Evolutionary conservation across 1,140 invertebrate genomes (phyloP).

Genomic region (Caenorhabditis brenneri): DNA sequence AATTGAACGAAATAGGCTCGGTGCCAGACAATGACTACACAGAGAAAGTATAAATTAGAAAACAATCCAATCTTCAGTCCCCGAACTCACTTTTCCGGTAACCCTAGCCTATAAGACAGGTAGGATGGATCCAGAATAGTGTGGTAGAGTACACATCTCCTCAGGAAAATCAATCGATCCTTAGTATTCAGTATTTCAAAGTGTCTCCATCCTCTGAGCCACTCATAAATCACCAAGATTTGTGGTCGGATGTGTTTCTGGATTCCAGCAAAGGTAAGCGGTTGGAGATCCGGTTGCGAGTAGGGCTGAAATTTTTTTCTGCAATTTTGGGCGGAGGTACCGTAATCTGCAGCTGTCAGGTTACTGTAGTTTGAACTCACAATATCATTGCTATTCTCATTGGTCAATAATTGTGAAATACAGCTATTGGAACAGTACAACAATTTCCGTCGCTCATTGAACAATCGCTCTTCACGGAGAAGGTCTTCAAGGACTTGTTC

Average conservation of each 20-base stretch:
- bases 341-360: not conserved
- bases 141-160: slow-evolving; percentile 55
- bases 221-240: slow-evolving; percentile 55
- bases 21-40: too few relatives aligned
- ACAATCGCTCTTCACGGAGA: slow-evolving; percentile 47
- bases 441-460: slow-evolving; percentile 53
- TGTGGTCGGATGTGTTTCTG: slow-evolving; percentile 51
- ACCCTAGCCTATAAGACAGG: slow-evolving; percentile 49
- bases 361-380: slow-evolving; percentile 33
- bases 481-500: slow-evolving; percentile 49
- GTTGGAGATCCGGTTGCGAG: slow-evolving; percentile 26
- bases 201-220: slow-evolving; percentile 51
- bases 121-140: slow-evolving; percentile 54
- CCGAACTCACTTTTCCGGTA: slow-evolving; percentile 40
- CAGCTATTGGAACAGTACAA: slow-evolving; percentile 46
- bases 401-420: slow-evolving; percentile 42
- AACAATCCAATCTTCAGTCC: not conserved
- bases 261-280: slow-evolving; percentile 50
- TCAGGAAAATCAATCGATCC: slow-evolving; percentile 13
- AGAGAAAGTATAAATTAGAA: too few relatives aligned
- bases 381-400: slow-evolving; percentile 45
- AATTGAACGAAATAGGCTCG: too few relatives aligned
- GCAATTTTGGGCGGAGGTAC: too few relatives aligned
- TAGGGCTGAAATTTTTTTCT: slow-evolving; percentile 57
- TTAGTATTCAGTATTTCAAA: slow-evolving; percentile 32